A percentile compares a stretch with the other conserved stretches of the same genome.
These are phyloP conservation scores for Thalpophila matura DNA, from an alignment of 2,888 invertebrate genomes.

Conservation along the genomic window DNA sequence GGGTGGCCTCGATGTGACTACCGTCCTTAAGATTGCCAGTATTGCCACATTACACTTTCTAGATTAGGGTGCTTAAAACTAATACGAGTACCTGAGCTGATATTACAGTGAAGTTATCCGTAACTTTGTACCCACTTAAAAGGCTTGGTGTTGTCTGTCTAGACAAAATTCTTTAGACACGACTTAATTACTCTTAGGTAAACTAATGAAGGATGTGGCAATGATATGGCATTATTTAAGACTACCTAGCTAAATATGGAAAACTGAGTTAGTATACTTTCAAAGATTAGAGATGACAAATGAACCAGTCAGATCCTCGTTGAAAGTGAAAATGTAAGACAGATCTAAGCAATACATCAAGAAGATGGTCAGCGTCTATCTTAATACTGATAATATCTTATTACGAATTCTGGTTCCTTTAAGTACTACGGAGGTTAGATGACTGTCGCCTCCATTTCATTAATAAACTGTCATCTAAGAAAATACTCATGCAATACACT, in stretches of 20 bases:
- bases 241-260: too few relatives aligned
- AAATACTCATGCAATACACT: constrained; percentile 27
- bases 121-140: neutral
- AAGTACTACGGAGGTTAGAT: constrained; percentile 11
- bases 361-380: constrained; percentile 16
- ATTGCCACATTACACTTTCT: constrained; percentile 64
- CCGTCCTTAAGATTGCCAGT: constrained; percentile 45
- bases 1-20: constrained; percentile 72
- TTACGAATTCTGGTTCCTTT: constrained; percentile 26
- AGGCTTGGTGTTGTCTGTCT: neutral
- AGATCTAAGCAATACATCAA: constrained; percentile 11
- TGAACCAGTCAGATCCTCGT: neutral
- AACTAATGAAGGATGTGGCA: too few relatives aligned
- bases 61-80: constrained; percentile 57
- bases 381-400: constrained; percentile 20
- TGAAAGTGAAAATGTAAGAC: constrained; percentile 10
- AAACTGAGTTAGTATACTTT: too few relatives aligned
- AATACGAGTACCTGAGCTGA: constrained; percentile 26
- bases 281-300: too few relatives aligned
- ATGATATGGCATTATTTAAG: neutral
- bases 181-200: neutral
- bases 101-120: constrained; percentile 15
- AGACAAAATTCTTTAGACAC: neutral
- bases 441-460: constrained; percentile 34
- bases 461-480: constrained; percentile 21